Evolutionary conservation across 2,113 vertebrate genomes (phyloP).

Genomic region (Pleuronectes platessa): DNA sequence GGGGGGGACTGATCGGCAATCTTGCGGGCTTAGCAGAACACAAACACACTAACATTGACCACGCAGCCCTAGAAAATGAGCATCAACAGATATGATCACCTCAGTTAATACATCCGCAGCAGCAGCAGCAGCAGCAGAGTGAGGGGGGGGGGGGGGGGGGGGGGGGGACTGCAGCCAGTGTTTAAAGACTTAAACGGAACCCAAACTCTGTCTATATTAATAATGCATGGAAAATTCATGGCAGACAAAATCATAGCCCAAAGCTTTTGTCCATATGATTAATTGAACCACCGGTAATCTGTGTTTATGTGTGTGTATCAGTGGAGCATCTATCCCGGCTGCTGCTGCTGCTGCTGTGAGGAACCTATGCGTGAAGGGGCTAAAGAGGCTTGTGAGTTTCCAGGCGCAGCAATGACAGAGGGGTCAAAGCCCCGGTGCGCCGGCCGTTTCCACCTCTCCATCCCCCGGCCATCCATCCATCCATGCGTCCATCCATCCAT

Average conservation of each 20-base stretch:
- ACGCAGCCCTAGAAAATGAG: conserved; percentile 69
- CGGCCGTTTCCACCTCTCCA: conserved; percentile 75
- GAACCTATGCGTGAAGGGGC: conserved; percentile 49
- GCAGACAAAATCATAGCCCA: conserved; percentile 58
- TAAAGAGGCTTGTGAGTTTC: conserved; percentile 67
- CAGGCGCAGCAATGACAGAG: conserved; percentile 87
- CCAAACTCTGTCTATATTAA: conserved; percentile 65
- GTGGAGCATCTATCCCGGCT: conserved; percentile 28
- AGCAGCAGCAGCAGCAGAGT: conserved; percentile 73
- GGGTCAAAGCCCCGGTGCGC: conserved; percentile 84
- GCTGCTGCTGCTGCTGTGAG: conserved; percentile 25
- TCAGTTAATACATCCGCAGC: conserved; percentile 80
- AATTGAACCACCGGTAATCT: conserved; percentile 62
- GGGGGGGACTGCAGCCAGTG: conserved; percentile 61
- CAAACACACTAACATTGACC: conserved; percentile 45
- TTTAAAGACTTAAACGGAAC: conserved; percentile 61
- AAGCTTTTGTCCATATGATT: conserved; percentile 59
- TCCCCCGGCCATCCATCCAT: conserved; percentile 73
- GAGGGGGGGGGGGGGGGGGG: conserved; percentile 43
- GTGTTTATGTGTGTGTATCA: conserved; percentile 1
- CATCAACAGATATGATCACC: conserved; percentile 79
- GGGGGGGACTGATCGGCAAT: conserved; percentile 59
- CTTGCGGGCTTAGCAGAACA: conserved; percentile 59
- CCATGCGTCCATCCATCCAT: conserved; percentile 71
- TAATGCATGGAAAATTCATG: conserved; percentile 50